Base-by-base conservation (phyloP, 1,140 invertebrate genomes). In the Leguminivora glycinivorella region DNA sequence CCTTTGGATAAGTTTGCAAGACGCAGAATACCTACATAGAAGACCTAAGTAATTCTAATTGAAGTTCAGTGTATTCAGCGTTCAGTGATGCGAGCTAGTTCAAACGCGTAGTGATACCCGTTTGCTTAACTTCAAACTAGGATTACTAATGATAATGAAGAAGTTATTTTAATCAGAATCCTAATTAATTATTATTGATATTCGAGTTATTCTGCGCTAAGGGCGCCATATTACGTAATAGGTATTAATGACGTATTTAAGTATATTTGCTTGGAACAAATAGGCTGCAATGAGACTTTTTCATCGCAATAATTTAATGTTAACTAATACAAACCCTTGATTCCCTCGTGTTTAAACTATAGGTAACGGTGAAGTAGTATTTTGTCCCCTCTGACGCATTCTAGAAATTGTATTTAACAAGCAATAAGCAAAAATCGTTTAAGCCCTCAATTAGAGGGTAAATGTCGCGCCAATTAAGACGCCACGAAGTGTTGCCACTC, bases 381-480 rank as follows among this genome's bases (percentile, higher is more conserved):
- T 52, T 52, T 7, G 7, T 1, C 47, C 47, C 19, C 19, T 22
- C 47, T 52, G 19, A 4, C 22, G 24, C 10, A 25, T 58, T 29
- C 24, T 17, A 14, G 24, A 25, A 58, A 10, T 56, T 56, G 24
- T 56, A 25, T 58, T 26, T 58, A 58, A 29, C 22, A 58, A 26
- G 25, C 25, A 58, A 25, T 29, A 58, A 29, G 22, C 12, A 58
- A 58, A 58, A 58, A 58, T 52, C 47, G 19, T 9, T 52, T 29
- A 58, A 25, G 12, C 56, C 24, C 10, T 58, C 56, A 58, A 58
- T 58, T 58, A 26, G 10, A 26, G 25, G 56, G 56, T 58, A 58
- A 58, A 58, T 29, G n/a, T 58, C 24, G 56, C 56, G 56, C 58
- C 58, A 63, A 63, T 63, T 63, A 63, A 29, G 56, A 29, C 47